Conservation (phyloP, 2,113 vertebrate genomes). For the Colossoma macropomum region DNA sequence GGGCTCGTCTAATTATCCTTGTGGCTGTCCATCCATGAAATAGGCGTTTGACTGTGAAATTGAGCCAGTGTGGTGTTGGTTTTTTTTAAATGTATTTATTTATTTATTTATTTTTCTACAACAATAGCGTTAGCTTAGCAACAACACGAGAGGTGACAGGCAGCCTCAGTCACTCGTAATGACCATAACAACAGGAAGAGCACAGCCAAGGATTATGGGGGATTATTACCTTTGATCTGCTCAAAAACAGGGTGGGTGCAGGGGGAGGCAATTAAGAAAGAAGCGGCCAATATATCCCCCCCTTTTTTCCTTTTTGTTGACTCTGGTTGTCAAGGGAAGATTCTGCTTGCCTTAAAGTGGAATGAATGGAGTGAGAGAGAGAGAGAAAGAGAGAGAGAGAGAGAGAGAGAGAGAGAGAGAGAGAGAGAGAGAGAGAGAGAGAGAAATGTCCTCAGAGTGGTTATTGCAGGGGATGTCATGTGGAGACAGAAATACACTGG, state of each 20-base stretch:
- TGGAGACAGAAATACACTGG: not conserved
- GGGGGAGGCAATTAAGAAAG: slow-evolving; percentile 35
- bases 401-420: not conserved
- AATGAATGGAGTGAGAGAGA: not conserved
- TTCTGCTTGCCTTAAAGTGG: not conserved
- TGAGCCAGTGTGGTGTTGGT: slow-evolving; percentile 31
- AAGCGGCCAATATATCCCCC: slow-evolving; percentile 6
- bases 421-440: not conserved
- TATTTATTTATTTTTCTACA: slow-evolving; percentile 8
- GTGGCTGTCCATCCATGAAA: slow-evolving; percentile 48
- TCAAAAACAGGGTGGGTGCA: slow-evolving; percentile 43
- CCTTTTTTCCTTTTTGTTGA: not conserved
- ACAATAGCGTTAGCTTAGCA: slow-evolving; percentile 24
- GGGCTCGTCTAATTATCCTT: slow-evolving; percentile 51
- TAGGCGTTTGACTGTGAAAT: slow-evolving; percentile 53
- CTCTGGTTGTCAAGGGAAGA: not conserved
- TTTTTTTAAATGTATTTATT: not conserved
- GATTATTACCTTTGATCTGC: slow-evolving; percentile 61
- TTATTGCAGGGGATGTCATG: not conserved
- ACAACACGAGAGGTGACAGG: slow-evolving; percentile 31
- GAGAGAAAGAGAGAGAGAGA: not conserved
- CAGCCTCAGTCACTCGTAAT: slow-evolving; percentile 33
- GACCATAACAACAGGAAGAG: slow-evolving; percentile 46
- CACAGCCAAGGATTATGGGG: slow-evolving; percentile 54
- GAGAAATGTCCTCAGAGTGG: not conserved